Conservation (phyloP, 2,797 vertebrate genomes). For the Alauda arvensis region DNA sequence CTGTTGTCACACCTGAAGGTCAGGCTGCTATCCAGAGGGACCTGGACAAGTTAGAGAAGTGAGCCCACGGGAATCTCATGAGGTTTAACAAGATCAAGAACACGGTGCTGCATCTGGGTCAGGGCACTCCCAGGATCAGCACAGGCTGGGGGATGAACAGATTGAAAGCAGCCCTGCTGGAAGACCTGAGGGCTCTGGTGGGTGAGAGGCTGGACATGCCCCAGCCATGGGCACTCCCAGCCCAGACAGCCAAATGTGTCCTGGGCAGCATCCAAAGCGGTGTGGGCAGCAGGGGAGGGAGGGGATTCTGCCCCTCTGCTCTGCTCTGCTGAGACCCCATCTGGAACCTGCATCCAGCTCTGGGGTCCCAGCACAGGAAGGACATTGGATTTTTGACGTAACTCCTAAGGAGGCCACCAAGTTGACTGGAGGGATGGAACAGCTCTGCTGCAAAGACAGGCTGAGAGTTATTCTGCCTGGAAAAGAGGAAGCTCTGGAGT, state of each 20-base stretch:
- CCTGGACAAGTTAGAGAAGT: neutral
- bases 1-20: neutral
- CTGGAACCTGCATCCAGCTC: neutral
- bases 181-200: neutral
- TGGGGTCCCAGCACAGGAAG: neutral
- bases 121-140: too few relatives aligned
- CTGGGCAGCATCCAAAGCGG: neutral
- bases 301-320: neutral
- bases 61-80: neutral
- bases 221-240: rapidly evolving
- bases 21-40: too few relatives aligned
- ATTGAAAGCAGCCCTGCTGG: neutral
- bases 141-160: neutral
- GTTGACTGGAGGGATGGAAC: neutral
- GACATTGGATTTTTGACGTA: neutral
- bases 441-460: neutral
- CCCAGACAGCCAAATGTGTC: neutral
- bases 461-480: neutral
- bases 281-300: neutral
- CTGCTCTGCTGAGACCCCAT: rapidly evolving
- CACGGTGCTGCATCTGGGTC: neutral
- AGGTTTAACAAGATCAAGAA: neutral
- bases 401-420: neutral
- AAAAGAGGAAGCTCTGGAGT: neutral
- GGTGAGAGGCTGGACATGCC: neutral